phyloP scores from a whole-genome alignment of 2,797 vertebrate genomes.

The Clarias laeviceps region DNA sequence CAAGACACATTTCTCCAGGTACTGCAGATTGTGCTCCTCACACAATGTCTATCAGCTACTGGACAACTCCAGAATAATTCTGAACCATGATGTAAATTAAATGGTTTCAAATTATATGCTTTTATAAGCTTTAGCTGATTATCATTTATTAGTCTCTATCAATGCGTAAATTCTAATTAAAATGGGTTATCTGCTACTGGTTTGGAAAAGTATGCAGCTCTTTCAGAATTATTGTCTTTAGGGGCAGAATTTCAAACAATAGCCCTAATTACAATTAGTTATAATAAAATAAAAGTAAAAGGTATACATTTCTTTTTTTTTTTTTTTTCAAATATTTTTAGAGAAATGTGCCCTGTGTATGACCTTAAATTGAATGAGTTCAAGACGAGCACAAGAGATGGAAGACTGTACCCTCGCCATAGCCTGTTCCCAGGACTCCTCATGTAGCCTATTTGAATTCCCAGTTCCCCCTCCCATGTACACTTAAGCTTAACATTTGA shows the following conservation, averaged over 20 bases:
- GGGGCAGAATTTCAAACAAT: neutral
- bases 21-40: neutral
- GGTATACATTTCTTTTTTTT: neutral
- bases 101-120: too few relatives aligned
- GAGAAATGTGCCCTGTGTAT: too few relatives aligned
- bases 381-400: too few relatives aligned
- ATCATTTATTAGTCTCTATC: neutral
- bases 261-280: neutral
- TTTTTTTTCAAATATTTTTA: too few relatives aligned
- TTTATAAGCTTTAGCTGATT: neutral
- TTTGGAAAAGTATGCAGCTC: neutral
- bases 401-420: too few relatives aligned
- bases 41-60: neutral
- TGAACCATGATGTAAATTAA: too few relatives aligned
- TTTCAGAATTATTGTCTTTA: neutral
- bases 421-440: too few relatives aligned
- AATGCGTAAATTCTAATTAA: neutral
- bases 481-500: too few relatives aligned
- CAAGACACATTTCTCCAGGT: too few relatives aligned
- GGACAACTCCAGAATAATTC: neutral
- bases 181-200: neutral
- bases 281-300: conserved; percentile 3
- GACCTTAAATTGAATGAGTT: too few relatives aligned
- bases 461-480: too few relatives aligned
- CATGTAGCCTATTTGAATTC: too few relatives aligned